Base-by-base conservation (phyloP, 2,797 vertebrate species). In the Epinephelus coioides region DNA sequence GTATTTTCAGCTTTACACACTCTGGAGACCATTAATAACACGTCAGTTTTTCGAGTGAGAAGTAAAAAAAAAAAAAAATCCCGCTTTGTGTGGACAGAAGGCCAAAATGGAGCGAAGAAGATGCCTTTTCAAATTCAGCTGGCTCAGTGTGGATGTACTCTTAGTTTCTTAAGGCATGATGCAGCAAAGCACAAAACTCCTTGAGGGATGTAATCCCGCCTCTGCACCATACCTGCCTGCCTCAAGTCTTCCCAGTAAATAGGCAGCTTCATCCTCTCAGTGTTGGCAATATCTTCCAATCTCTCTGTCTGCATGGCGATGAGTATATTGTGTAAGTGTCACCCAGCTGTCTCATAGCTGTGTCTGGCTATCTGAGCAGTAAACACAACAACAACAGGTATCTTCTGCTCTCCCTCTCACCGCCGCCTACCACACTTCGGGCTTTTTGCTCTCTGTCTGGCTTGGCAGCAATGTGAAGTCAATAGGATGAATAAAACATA, bases 401-500 rank as follows among this genome's bases (percentile, higher is more conserved):
- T 87, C 78, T 74, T 65, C 69, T 80, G 72, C 85, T 82, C 57
- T 76, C 84, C 60, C 69, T 83, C 88, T 87, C 85, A 34, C 71
- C 14, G 69, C 79, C 40, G 43, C 82, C 85, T 82, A 78, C 70
- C 79, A 83, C 85, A 86, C 87, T 86, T 78, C 15, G 34, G 81
- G 73, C 86, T 83, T 85, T 59, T 87, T 81, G 78, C 89, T 87
- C 83, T 77, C 57, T 86, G 78, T 88, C 79, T 82, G 75, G 30
- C 72, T 91, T 81, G 78, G 89, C 88, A 88, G 87, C 85, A 79
- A 86, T 69, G 82, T 73, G 75, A 84, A 93, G 93, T 93, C 91
- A 91, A 90, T 88, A 86, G 85, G 91, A 95, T 96, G 94, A 96
- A 95, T 96, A 95, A 95, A 95, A 95, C 94, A 95, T 94, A 88